A percentile compares a stretch with the other conserved stretches of the same genome.
Evolutionary conservation across 2,113 vertebrate species (phyloP).

Genomic region (Monopterus albus): DNA sequence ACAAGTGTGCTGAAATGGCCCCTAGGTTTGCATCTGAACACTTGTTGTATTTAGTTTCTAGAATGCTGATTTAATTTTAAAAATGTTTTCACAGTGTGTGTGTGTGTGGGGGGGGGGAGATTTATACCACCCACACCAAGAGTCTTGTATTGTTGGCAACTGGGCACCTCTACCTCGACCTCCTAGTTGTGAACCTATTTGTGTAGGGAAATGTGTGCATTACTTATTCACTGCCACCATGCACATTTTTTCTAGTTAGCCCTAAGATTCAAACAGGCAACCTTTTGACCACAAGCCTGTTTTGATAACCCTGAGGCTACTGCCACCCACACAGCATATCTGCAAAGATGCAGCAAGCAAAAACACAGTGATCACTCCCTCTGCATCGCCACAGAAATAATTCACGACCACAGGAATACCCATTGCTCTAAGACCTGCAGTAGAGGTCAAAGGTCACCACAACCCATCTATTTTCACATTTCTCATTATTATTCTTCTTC

Average conservation of each 20-base stretch:
- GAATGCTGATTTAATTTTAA: not conserved
- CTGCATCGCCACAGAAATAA: constrained; percentile 49
- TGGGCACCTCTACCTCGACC: not conserved
- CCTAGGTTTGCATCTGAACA: not conserved
- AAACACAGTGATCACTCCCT: not conserved
- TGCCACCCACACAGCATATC: constrained; percentile 9
- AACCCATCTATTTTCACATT: constrained; percentile 58
- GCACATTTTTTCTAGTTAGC: constrained; percentile 16
- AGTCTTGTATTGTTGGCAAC: not conserved
- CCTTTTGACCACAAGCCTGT: constrained; percentile 26
- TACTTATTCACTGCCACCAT: not conserved
- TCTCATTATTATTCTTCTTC: constrained; percentile 29
- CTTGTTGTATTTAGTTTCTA: not conserved
- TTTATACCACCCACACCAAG: constrained; percentile 36
- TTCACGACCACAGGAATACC: constrained; percentile 50
- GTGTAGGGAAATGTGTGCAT: constrained; percentile 10
- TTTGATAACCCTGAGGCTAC: constrained; percentile 28
- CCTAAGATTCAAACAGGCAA: constrained; percentile 16
- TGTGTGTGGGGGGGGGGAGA: constrained; percentile 10
- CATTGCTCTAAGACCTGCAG: constrained; percentile 15
- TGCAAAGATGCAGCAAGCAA: constrained; percentile 24
- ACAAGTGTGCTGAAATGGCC: not conserved
- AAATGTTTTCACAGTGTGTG: not conserved
- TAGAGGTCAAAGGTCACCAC: constrained; percentile 64
- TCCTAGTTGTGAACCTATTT: too few relatives aligned